phyloP scores from a whole-genome alignment of 2,797 vertebrate species.

The Leontocebus nigricollis region DNA sequence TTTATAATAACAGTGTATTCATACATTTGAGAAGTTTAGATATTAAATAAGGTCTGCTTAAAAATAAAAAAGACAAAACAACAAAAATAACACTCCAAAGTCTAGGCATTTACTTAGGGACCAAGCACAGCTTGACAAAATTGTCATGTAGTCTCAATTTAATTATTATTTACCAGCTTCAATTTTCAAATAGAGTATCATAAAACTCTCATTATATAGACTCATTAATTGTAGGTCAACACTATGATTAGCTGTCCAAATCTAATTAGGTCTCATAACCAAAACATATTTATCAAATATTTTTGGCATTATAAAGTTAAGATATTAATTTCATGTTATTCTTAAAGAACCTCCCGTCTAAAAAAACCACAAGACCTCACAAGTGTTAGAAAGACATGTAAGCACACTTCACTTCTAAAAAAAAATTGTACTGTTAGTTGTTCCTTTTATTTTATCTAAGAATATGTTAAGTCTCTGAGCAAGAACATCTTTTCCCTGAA shows the following conservation, averaged over 20 bases:
- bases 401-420: not conserved
- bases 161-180: constrained; percentile 2
- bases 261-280: not conserved
- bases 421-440: not conserved
- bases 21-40: not conserved
- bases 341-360: not conserved
- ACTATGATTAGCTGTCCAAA: not conserved
- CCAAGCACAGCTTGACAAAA: not conserved
- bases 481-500: not conserved
- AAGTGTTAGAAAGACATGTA: not conserved
- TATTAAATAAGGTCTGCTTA: not conserved
- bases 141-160: not conserved
- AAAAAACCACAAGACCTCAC: not conserved
- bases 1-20: not conserved
- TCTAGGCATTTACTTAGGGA: not conserved
- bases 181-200: not conserved
- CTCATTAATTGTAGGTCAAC: not conserved
- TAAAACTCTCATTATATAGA: not conserved
- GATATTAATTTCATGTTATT: constrained; percentile 8
- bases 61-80: constrained; percentile 2
- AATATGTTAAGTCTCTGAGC: not conserved
- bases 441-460: not conserved
- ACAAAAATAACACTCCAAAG: not conserved
- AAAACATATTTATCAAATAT: constrained; percentile 7
- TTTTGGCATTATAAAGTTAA: not conserved